These are phyloP conservation scores for Himalopsyche japonica DNA, from an alignment of 2,888 invertebrate species.

Conservation along the genomic window DNA sequence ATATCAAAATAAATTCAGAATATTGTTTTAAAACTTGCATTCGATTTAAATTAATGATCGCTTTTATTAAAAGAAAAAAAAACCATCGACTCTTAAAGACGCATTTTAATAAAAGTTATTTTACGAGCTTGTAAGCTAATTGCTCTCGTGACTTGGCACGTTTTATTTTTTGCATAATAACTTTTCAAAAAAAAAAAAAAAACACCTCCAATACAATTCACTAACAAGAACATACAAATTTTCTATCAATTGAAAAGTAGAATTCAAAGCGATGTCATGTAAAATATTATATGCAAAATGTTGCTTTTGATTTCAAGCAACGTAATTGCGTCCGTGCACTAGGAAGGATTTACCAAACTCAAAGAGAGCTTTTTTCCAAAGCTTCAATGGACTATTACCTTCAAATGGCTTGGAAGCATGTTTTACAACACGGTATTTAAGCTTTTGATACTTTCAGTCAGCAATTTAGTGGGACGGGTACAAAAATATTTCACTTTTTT, in stretches of 20 bases:
- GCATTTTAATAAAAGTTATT: too few species aligned
- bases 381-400: background rate
- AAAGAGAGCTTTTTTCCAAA: background rate
- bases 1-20: background rate
- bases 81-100: too few species aligned
- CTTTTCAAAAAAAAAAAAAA: too few species aligned
- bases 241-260: background rate
- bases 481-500: too few species aligned
- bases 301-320: background rate
- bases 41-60: background rate
- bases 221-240: background rate
- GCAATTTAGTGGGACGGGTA: background rate
- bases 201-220: too few species aligned
- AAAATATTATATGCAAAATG: background rate
- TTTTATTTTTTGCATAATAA: too few species aligned
- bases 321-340: background rate
- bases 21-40: background rate
- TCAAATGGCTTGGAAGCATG: background rate
- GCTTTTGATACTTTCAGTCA: background rate
- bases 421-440: background rate
- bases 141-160: too few species aligned
- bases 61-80: too few species aligned
- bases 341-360: background rate
- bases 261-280: too few species aligned
- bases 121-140: too few species aligned